phyloP scores from a whole-genome alignment of 2,797 vertebrate genomes.

The Sebastes cheni region DNA sequence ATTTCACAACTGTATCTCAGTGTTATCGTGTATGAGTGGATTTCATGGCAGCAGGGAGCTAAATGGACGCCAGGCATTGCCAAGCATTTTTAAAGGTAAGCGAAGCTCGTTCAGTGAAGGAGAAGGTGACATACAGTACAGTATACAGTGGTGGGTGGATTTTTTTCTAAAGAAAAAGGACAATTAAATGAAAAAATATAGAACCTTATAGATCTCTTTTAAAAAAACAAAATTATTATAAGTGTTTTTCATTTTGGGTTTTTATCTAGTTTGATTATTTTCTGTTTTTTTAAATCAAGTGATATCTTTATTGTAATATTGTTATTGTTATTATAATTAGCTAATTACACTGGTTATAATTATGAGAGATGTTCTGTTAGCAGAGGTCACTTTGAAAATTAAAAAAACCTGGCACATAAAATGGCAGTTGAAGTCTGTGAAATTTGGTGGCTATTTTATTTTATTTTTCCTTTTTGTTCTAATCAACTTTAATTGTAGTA shows the following conservation, averaged over 20 bases:
- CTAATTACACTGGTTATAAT: constrained; percentile 85
- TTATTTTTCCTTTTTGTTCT: constrained; percentile 14
- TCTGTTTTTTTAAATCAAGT: constrained; percentile 77
- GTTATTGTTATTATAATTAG: constrained; percentile 89
- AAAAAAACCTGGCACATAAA: constrained; percentile 84
- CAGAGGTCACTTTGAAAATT: constrained; percentile 84
- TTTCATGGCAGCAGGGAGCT: constrained; percentile 68
- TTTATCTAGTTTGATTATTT: constrained; percentile 83
- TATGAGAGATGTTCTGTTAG: constrained; percentile 86
- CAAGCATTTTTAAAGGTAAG: constrained; percentile 79
- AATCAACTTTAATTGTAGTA: constrained; percentile 56
- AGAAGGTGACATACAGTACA: constrained; percentile 59
- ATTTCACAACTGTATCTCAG: constrained; percentile 76
- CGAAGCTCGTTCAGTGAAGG: constrained; percentile 57
- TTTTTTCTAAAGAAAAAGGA: constrained; percentile 80
- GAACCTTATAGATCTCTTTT: constrained; percentile 85
- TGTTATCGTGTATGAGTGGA: constrained; percentile 76
- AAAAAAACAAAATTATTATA: constrained; percentile 81
- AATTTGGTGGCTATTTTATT: constrained; percentile 62
- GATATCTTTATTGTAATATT: constrained; percentile 89
- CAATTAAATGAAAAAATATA: constrained; percentile 80
- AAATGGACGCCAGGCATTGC: constrained; percentile 67
- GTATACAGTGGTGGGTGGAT: constrained; percentile 60
- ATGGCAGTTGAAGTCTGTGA: constrained; percentile 76
- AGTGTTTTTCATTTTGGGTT: constrained; percentile 84